Evolutionary conservation across 2,888 invertebrate genomes (phyloP), one percentile per base, ranked within the genome.

Genomic region (Acronicta psi): DNA sequence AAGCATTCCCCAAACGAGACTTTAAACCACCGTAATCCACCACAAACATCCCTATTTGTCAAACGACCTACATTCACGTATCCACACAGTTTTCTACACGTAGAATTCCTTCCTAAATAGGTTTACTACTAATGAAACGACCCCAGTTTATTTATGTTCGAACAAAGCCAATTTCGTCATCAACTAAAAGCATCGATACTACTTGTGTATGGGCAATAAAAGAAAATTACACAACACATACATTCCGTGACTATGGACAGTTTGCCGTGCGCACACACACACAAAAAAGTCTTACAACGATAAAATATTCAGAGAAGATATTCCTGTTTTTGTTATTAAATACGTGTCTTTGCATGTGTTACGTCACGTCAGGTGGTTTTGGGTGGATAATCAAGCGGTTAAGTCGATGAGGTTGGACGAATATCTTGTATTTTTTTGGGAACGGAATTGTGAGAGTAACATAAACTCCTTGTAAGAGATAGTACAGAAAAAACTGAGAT

Each of bases 101-200:
- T 73, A 18, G 45, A 69, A 52, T 58, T 50, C 58, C 59, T 56
- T 49, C 42, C 63, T 52, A 71, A 71, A 71, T 69, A 72, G 62
- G 57, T 77, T 75, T 68, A 75, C 68, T 69, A 59, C 69, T 75
- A 75, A 75, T 75, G 75, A 77, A 77, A 75, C 77, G 61, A 51
- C 49, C 60, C 49, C 56, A 62, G 50, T 73, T 67, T 72, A 75
- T 80, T 72, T 74, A 74, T 64, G 77, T 73, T 69, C 75, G 66
- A 73, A 80, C 71, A 67, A 74, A 79, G 73, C 68, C 75, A 71
- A 80, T 77, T 75, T 69, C 62, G 68, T 74, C 77, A 80, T 79
- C 77, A 71, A 71, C 75, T 80, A 77, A 79, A 80, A 74, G 77
- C 79, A 69, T 70, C 74, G 71, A 79, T 75, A 66, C 64, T 75